phyloP scores from a whole-genome alignment of 64 coral and sea anemone species.

The Actinia equina region DNA sequence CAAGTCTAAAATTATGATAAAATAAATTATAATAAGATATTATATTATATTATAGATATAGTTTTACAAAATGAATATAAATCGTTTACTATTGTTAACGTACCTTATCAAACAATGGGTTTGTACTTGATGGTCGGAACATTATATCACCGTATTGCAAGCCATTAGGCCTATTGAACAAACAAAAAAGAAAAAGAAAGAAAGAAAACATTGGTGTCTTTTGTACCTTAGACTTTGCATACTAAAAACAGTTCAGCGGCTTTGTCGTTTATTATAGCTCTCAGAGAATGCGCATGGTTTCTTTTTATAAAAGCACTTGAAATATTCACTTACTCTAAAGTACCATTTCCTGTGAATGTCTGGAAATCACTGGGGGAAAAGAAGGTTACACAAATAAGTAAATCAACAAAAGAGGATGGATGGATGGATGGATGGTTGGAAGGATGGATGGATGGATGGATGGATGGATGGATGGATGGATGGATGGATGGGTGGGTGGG shows the following conservation, averaged over 20 bases:
- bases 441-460: too few species aligned
- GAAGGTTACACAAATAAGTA: too few species aligned
- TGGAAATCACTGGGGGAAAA: not conserved
- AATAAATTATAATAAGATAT: too few species aligned
- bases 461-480: too few species aligned
- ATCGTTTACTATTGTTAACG: not conserved
- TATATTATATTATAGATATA: too few species aligned
- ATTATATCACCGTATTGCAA: not conserved
- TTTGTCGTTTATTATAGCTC: not conserved
- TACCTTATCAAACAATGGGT: slow-evolving; percentile 3
- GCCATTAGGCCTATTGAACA: not conserved
- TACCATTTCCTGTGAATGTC: not conserved
- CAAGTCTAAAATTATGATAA: too few species aligned
- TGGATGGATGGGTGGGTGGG: too few species aligned
- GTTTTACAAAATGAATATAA: too few species aligned
- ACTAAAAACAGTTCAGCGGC: not conserved
- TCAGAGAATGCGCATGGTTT: not conserved
- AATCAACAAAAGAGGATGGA: not conserved
- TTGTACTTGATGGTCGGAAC: not conserved
- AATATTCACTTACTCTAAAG: not conserved
- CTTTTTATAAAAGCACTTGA: not conserved
- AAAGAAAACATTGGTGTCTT: not conserved
- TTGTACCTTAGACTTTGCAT: too few species aligned
- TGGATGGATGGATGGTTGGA: too few species aligned
- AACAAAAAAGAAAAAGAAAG: not conserved